Evolutionary conservation across 2,113 vertebrate species (phyloP), one percentile per base, ranked within the genome.

Genomic region (Chionodraco myersi): DNA sequence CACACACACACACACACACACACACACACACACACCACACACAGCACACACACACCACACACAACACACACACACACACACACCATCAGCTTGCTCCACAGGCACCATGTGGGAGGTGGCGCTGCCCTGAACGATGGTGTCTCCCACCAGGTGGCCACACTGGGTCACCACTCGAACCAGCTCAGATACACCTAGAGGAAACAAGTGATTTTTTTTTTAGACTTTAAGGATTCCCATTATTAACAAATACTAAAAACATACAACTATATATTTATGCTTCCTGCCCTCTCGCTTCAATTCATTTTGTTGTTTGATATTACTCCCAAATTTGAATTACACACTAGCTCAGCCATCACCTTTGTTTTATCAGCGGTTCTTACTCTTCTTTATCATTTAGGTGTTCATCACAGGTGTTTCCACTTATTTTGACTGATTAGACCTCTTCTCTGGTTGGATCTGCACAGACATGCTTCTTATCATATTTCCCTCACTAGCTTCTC

Each of bases 61-160:
- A 26, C 21, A 7, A 64, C 16, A 49, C 36, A 45, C 21, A 45
- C 34, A 53, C 74, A 12, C 47, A 52, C 1, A 16, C 58, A 75
- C 12, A 99, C 98, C 88, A 54, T 99, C 97, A 0, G 97, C 96
- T 0, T 97, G 95, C 81, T 99, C 97, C 18, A 96, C 95, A 0
- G 95, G 96, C 71, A 97, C 96, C 93, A 95, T 92, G 60, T 98
- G 97, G 56, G 96, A 96, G 73, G 97, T 97, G 15, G 96, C 94
- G 0, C 96, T 97, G 18, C 97, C 97, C 26, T 99, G 96, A 59
- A 96, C 54, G 10, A 99, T 96, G 83, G 96, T 95, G 89, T 99
- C 97, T 0, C 97, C 95, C 85, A 98, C 92, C 82, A 98, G 89
- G 94, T 98, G 97, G 79, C 95, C 95, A 6, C 97, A 96, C 84